phyloP scores from a whole-genome alignment of 1,140 invertebrate species.

The Phymastichus coffea region DNA sequence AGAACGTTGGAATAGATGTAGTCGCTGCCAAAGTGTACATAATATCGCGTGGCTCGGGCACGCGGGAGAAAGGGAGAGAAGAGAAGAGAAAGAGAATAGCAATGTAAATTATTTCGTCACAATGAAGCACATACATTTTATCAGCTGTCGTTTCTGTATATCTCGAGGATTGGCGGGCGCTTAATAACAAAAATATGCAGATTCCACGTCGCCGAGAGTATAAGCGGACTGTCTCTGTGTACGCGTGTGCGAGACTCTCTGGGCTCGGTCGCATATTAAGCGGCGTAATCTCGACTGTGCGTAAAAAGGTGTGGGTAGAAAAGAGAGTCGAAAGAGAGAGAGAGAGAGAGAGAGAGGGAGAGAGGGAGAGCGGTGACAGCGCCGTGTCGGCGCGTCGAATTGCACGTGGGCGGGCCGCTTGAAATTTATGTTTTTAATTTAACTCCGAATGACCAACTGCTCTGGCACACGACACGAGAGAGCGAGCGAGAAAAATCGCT shows the following conservation, averaged over 20 bases:
- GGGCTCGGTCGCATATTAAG: slow-evolving; percentile 4
- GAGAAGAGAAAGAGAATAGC: no score
- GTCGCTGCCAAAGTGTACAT: slow-evolving; percentile 1
- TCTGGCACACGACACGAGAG: no score
- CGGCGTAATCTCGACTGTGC: slow-evolving; percentile 10
- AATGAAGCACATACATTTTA: slow-evolving; percentile 6
- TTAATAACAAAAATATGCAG: slow-evolving; percentile 27
- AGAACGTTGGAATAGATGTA: not conserved
- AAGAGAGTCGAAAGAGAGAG: no score
- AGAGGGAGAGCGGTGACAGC: slow-evolving; percentile 44
- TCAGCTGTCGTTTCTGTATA: not conserved
- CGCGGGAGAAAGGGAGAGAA: no score
- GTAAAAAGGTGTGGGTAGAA: no score
- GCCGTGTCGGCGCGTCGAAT: slow-evolving; percentile 18
- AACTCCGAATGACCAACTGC: slow-evolving; percentile 55
- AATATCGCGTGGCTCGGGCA: no score
- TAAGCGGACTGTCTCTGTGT: not conserved
- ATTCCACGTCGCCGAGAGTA: slow-evolving; percentile 8
- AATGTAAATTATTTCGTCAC: slow-evolving; percentile 8
- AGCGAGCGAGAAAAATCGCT: slow-evolving; percentile 39
- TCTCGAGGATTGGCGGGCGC: not conserved
- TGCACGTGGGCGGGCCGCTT: slow-evolving; percentile 25
- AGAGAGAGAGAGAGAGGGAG: slow-evolving; percentile 30
- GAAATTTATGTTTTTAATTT: slow-evolving; percentile 59
- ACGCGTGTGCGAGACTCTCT: no score